phyloP scores from a whole-genome alignment of 1,140 invertebrate species.

The Hylaeus anthracinus region DNA sequence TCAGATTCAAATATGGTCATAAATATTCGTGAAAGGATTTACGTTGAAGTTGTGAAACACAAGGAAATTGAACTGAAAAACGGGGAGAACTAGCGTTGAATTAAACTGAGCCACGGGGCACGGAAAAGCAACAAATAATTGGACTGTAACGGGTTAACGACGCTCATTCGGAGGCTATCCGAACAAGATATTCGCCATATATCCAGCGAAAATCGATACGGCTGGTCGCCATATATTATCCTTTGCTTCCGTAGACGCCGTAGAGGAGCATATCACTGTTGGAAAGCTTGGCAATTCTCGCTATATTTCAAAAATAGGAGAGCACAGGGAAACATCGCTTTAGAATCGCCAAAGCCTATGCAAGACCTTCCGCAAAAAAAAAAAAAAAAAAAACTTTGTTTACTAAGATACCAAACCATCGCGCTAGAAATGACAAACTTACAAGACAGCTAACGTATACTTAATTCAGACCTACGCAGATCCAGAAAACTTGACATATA shows the following conservation, averaged over 20 bases:
- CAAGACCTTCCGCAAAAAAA: too few species aligned
- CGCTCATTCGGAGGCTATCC: not conserved
- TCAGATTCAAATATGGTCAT: too few species aligned
- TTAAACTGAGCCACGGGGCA: not conserved
- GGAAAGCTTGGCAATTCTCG: constrained; percentile 39
- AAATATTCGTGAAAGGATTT: not conserved
- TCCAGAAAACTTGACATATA: too few species aligned
- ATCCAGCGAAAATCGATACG: constrained; percentile 39
- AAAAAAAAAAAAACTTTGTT: too few species aligned
- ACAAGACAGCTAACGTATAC: too few species aligned
- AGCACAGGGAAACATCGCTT: too few species aligned
- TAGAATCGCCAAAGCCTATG: too few species aligned
- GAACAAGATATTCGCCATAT: constrained; percentile 3
- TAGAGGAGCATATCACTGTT: constrained; percentile 26
- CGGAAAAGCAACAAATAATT: constrained; percentile 1
- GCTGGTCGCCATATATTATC: constrained; percentile 41
- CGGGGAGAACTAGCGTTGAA: not conserved
- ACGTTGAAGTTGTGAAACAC: not conserved
- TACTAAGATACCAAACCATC: too few species aligned
- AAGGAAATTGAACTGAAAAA: not conserved
- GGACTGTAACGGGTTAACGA: constrained; percentile 15
- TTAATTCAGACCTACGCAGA: too few species aligned
- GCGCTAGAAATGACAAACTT: too few species aligned
- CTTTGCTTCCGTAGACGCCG: constrained; percentile 23
- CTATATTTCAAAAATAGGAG: constrained; percentile 16